phyloP scores from a whole-genome alignment of 2,888 invertebrate genomes.

The Odontocerum albicorne region DNA sequence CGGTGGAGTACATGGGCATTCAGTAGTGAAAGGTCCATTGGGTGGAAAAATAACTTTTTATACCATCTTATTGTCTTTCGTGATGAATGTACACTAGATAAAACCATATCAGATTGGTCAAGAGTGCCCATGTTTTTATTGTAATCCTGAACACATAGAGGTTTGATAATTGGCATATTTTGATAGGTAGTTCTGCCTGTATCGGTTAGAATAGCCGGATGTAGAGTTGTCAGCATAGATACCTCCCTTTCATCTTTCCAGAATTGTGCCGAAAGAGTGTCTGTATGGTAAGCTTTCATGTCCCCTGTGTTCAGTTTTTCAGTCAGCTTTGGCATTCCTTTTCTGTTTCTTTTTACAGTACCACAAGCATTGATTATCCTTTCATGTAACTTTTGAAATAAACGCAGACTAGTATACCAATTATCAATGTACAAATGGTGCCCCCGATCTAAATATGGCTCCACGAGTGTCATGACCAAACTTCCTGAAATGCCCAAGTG shows the following conservation, averaged over 20 bases:
- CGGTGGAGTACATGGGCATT: slow-evolving; percentile 10
- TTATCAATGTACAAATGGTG: slow-evolving; percentile 12
- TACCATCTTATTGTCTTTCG: slow-evolving; percentile 7
- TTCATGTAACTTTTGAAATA: slow-evolving; percentile 9
- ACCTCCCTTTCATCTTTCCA: slow-evolving; percentile 8
- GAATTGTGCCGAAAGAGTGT: slow-evolving; percentile 3
- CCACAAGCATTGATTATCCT: slow-evolving; percentile 14
- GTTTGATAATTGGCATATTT: background rate
- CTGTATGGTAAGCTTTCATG: background rate
- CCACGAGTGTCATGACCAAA: slow-evolving; percentile 17
- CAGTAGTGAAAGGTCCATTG: slow-evolving; percentile 10
- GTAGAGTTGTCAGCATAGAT: slow-evolving; percentile 13
- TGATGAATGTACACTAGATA: background rate
- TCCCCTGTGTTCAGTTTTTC: slow-evolving; percentile 7
- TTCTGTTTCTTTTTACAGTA: background rate
- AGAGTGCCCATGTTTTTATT: slow-evolving; percentile 12
- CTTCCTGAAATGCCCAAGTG: slow-evolving; percentile 16
- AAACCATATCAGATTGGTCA: slow-evolving; percentile 11
- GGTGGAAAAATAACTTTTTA: slow-evolving; percentile 11
- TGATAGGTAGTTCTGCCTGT: slow-evolving; percentile 4
- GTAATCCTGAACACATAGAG: slow-evolving; percentile 3
- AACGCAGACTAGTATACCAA: slow-evolving; percentile 19
- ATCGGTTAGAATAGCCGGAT: background rate
- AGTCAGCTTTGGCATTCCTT: slow-evolving; percentile 13
- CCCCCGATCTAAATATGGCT: slow-evolving; percentile 19